Percentiles rank a stretch among this genome's conserved stretches.
These are phyloP conservation scores for Conus betulinus DNA, from an alignment of 1,140 invertebrate genomes.

Conservation along the genomic window DNA sequence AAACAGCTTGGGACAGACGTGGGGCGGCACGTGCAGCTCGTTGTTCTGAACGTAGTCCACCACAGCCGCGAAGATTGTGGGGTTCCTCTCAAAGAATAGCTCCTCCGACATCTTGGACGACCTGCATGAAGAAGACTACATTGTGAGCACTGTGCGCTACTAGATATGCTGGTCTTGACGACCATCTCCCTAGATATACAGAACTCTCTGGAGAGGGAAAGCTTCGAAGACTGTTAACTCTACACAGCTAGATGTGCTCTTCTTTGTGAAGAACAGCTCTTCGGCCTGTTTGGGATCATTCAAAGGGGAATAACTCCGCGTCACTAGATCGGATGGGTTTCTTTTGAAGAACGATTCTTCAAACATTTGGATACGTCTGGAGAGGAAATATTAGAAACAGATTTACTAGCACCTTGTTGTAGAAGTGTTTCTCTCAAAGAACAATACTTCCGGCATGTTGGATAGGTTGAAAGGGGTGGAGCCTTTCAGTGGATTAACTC, in stretches of 20 bases:
- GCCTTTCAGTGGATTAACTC: no score
- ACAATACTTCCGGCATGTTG: no score
- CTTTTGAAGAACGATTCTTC: no score
- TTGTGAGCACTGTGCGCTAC: neutral
- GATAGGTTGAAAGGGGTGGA: no score
- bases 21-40: constrained; percentile 59
- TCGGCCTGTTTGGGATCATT: no score
- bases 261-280: no score
- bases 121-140: neutral
- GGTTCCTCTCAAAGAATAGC: constrained; percentile 42
- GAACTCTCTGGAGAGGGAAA: neutral
- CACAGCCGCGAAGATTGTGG: constrained; percentile 53
- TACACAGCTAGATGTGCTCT: neutral
- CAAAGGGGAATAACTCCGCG: no score
- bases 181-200: neutral
- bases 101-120: neutral
- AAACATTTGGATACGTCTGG: no score
- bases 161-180: neutral
- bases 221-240: neutral
- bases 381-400: no score
- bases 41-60: constrained; percentile 58
- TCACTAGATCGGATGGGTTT: no score
- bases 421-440: no score
- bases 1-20: constrained; percentile 56
- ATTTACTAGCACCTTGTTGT: no score